Evolutionary conservation across 1,140 invertebrate genomes (phyloP), one percentile per base, ranked within the genome.

Genomic region (Drosophila persimilis): DNA sequence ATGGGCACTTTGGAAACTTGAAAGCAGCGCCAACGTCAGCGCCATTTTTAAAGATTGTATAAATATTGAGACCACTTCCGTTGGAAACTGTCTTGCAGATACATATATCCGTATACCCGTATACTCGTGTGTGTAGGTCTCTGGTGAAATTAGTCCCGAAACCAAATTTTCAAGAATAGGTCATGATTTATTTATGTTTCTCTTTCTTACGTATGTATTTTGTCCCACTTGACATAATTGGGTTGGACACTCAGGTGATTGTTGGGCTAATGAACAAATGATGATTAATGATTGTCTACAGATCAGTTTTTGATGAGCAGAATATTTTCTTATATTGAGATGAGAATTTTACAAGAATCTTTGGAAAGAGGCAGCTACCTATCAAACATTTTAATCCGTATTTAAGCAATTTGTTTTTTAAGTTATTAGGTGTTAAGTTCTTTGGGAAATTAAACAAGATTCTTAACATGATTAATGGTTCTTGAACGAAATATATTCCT

Each of bases 61-160:
- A 72, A 80, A 86, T 75, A 75, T 77, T 77, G 80, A 71, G 65
- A 71, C 64, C 80, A 88, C 83, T 88, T 88, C 83, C 83, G 83
- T 77, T 88, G 44, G 77, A 62, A 77, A 73, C 44, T 48, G 45
- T 46, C 48, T 73, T 20, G 20, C 20, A 20, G 20, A 20, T 20
- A 20, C 20, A 20, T 20, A 20, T 20, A 20, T 1, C 2, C 20
- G 20, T 20, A 20, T 20, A 20, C 20, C 2, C 20, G 20, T 20
- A 20, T 17, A 17, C 20, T 20, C 1, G 20, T 20, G 2, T 20
- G 51, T 51, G 35, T 35, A 35, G 8, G 50, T 46, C 53, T 73
- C 60, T 73, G 70, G 53, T 46, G 70, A 73, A 75, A 67, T 75
- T 35, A 69, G 62, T 69, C 44, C 24, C 41, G 44, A 58, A 57